Evolutionary conservation across 2,797 vertebrate genomes (phyloP).

Genomic region (Sebastiscus albofasciatus): DNA sequence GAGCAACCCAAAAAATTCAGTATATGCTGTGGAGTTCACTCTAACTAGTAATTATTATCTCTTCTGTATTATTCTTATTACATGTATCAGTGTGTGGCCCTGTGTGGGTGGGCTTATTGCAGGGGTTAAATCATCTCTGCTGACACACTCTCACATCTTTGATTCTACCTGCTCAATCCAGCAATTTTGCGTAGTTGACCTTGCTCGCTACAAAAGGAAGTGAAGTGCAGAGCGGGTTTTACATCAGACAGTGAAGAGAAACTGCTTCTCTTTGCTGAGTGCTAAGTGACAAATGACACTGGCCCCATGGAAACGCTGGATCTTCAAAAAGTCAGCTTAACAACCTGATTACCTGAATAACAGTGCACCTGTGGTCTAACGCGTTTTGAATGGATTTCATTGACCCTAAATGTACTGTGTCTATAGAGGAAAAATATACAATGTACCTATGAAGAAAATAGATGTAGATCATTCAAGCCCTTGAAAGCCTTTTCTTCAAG

Average conservation of each 20-base stretch:
- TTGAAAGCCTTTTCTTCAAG: not conserved
- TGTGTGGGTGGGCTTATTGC: constrained; percentile 28
- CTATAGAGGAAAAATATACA: not conserved
- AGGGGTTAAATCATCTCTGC: constrained; percentile 29
- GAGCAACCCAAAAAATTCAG: not conserved
- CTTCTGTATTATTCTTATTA: not conserved
- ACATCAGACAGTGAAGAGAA: constrained; percentile 27
- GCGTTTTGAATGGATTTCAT: constrained; percentile 9
- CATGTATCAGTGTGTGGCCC: constrained; percentile 29
- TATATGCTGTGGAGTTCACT: constrained; percentile 14
- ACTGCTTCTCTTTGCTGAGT: constrained; percentile 11
- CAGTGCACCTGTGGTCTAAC: not conserved
- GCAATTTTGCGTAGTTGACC: constrained; percentile 51
- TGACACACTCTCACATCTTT: constrained; percentile 23
- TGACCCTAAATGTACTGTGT: not conserved
- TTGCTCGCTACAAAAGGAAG: constrained; percentile 37
- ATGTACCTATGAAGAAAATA: not conserved
- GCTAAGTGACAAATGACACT: constrained; percentile 33
- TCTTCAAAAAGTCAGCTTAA: constrained; percentile 14
- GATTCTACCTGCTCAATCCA: constrained; percentile 32
- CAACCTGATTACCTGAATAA: constrained; percentile 22
- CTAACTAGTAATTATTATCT: not conserved
- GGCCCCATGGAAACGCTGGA: constrained; percentile 15
- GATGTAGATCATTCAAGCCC: not conserved
- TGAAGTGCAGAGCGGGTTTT: constrained; percentile 35